These are phyloP conservation scores for Teleiodes luculella DNA, from an alignment of 2,888 invertebrate species.

Conservation along the genomic window DNA sequence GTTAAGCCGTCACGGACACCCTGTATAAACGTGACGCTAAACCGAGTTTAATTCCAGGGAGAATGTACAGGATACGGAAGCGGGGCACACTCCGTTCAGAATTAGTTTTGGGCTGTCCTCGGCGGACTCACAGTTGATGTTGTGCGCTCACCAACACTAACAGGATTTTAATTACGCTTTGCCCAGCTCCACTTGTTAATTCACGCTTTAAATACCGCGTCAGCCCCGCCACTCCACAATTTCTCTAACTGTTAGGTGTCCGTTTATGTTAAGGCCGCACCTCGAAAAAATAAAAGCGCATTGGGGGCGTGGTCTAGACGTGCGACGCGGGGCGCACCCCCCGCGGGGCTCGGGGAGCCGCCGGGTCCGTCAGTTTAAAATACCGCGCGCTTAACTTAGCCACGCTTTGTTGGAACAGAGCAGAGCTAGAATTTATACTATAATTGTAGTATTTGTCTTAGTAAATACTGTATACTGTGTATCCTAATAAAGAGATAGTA, in stretches of 20 bases:
- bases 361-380: too few species aligned
- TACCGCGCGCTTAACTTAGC: too few species aligned
- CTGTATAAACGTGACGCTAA: constrained; percentile 44
- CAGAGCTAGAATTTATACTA: too few species aligned
- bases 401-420: too few species aligned
- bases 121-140: constrained; percentile 52
- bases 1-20: too few species aligned
- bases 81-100: constrained; percentile 39
- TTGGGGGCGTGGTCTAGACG: too few species aligned
- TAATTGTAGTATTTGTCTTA: too few species aligned
- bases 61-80: constrained; percentile 37
- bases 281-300: too few species aligned
- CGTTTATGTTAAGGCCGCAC: constrained; percentile 16
- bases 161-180: constrained; percentile 64
- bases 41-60: constrained; percentile 43
- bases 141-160: constrained; percentile 52
- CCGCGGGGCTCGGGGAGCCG: too few species aligned
- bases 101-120: constrained; percentile 65
- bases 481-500: too few species aligned
- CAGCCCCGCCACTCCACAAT: constrained; percentile 9
- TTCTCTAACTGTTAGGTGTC: constrained; percentile 25
- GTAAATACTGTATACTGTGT: too few species aligned
- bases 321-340: too few species aligned
- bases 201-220: constrained; percentile 42
- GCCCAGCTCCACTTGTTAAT: constrained; percentile 40